Conservation (phyloP, 2,888 invertebrate species). For the Drosophila vallismaia region DNA sequence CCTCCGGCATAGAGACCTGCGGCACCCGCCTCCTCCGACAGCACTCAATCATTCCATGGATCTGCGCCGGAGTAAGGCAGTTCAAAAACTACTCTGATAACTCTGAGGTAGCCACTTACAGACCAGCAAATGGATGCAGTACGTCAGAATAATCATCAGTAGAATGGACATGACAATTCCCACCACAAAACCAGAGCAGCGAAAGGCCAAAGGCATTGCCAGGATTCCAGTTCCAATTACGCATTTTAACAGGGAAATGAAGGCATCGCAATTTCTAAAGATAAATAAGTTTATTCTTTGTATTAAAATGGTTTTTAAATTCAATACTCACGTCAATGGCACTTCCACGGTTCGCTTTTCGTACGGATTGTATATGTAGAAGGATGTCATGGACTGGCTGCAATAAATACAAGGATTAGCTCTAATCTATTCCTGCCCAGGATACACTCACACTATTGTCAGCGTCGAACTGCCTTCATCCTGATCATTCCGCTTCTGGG, state of each 20-base stretch:
- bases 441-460: conserved; percentile 44
- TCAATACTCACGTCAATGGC: conserved; percentile 56
- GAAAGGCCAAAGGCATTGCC: conserved; percentile 70
- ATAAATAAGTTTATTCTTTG: not conserved
- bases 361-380: conserved; percentile 60
- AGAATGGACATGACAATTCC: conserved; percentile 51
- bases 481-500: conserved; percentile 7
- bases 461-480: not conserved
- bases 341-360: conserved; percentile 60
- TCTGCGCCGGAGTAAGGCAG: conserved; percentile 38
- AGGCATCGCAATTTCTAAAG: conserved; percentile 60
- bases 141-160: conserved; percentile 64
- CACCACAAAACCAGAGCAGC: conserved; percentile 52
- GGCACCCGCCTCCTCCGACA: conserved; percentile 60
- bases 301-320: not conserved
- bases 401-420: not conserved
- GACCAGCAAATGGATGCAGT: conserved; percentile 69
- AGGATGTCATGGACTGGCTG: conserved; percentile 53
- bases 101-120: conserved; percentile 45
- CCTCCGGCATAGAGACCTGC: conserved; percentile 70
- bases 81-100: not conserved
- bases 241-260: conserved; percentile 67
- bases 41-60: conserved; percentile 67
- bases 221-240: conserved; percentile 66
- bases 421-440: not conserved